Evolutionary conservation across 2,113 vertebrate species (phyloP).

Genomic region (Planiliza haematocheilus): DNA sequence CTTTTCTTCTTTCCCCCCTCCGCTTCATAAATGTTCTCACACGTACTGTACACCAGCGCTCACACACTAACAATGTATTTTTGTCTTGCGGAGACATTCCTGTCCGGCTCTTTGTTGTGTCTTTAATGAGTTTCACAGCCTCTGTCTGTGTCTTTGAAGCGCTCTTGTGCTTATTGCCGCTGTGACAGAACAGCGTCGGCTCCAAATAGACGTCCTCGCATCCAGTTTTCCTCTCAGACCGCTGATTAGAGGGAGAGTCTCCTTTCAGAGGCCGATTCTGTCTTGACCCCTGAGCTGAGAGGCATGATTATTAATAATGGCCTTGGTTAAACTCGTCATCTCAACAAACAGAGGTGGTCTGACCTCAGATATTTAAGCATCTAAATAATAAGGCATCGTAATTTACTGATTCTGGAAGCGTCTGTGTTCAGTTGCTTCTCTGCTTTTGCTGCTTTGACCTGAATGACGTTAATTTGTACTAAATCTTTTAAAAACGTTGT

Average conservation of each 20-base stretch:
- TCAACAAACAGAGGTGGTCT: constrained; percentile 16
- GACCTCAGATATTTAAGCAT: constrained; percentile 15
- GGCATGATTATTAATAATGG: constrained; percentile 47
- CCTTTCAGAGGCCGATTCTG: constrained; percentile 17
- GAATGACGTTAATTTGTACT: no score
- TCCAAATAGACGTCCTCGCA: constrained; percentile 55
- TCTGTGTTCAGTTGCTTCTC: not conserved
- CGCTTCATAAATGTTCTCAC: constrained; percentile 78
- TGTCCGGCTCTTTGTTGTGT: constrained; percentile 74
- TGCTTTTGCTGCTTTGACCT: not conserved
- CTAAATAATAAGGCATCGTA: no score
- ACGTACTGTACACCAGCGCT: constrained; percentile 54
- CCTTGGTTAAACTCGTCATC: constrained; percentile 6
- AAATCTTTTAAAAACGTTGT: no score
- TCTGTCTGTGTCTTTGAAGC: constrained; percentile 70
- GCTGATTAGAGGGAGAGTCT: constrained; percentile 48
- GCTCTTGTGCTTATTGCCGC: constrained; percentile 61
- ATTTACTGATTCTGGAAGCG: constrained; percentile 10
- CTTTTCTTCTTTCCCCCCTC: constrained; percentile 67
- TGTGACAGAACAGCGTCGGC: constrained; percentile 49
- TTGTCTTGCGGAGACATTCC: constrained; percentile 65
- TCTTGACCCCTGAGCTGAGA: constrained; percentile 38
- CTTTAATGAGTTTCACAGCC: constrained; percentile 79
- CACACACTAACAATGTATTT: constrained; percentile 63
- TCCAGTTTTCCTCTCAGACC: constrained; percentile 35